Base-by-base conservation (phyloP, 2,888 invertebrate genomes). In the Hemistola chrysoprasaria region DNA sequence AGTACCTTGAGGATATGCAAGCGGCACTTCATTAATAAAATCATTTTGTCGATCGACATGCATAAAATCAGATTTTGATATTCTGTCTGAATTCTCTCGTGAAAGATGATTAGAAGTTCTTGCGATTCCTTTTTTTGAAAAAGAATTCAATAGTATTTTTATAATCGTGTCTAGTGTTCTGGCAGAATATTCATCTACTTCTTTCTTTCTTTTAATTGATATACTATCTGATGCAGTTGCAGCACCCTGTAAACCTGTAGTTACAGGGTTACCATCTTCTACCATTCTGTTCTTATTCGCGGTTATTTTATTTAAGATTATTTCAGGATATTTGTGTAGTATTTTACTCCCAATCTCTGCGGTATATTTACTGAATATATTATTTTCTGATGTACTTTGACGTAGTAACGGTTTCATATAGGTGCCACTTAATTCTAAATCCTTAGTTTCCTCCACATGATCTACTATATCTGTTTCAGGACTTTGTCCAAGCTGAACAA, bases 221-320 rank as follows among this genome's bases (percentile, higher is more conserved):
- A 34, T 11, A 3, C 22, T 11, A 28, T 36, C 10, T n/a, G 11
- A n/a, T 1, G 20, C 10, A 9, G 16, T 6, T 20, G 11, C 7
- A 11, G 21, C n/a, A n/a, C n/a, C n/a, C n/a, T n/a, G n/a, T n/a
- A n/a, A n/a, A n/a, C n/a, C 8, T 1, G 20, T 10, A 9, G 16
- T 6, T 20, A 20, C 7, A 11, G 21, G n/a, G 22, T 39, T n/a
- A 25, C 3, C 20, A 6, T 1, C n/a, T 5, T 28, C 22, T 25
- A 7, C n/a, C n/a, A 24, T 8, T 22, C 34, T 8, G 11, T 26
- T 40, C 5, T 47, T 22, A 28, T 11, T 11, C 5, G 11, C 22
- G 25, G 41, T 46, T 7, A 45, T 35, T 16, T 39, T 45, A n/a
- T 47, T 40, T 34, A 47, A 35, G 3, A 47, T 27, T 8, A 50